Evolutionary conservation across 2,113 vertebrate species (phyloP).

Genomic region (Trematocara stigmaticum): DNA sequence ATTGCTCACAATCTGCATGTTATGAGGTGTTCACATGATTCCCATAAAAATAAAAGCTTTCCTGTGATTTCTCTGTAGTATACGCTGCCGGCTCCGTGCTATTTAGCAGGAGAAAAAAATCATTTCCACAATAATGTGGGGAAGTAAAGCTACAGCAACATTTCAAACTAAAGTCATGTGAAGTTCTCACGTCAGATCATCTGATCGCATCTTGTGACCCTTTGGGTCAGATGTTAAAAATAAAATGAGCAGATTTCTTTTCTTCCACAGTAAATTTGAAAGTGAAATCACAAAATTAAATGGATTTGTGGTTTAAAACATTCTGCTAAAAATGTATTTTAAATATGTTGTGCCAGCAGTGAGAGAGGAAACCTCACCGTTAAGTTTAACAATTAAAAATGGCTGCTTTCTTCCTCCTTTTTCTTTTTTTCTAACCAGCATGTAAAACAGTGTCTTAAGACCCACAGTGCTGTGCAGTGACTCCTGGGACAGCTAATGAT

Average conservation of each 20-base stretch:
- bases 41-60: neutral
- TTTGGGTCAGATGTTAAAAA: neutral
- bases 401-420: neutral
- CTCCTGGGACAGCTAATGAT: neutral
- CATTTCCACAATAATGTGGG: rapidly evolving
- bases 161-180: slow-evolving; percentile 18
- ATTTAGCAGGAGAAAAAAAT: neutral
- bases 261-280: neutral
- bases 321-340: neutral
- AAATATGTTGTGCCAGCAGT: neutral
- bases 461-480: neutral
- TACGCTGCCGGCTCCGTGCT: neutral
- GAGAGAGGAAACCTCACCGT: neutral
- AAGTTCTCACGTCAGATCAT: neutral
- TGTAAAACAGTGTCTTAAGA: neutral
- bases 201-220: slow-evolving; percentile 13
- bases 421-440: neutral
- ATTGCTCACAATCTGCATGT: neutral
- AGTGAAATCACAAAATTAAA: neutral
- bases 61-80: neutral
- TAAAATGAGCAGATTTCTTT: neutral
- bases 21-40: neutral
- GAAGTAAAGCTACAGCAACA: neutral
- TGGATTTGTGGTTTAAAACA: neutral
- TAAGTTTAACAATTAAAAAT: neutral